phyloP scores from a whole-genome alignment of 2,113 vertebrate genomes.

The Zosterops japonicus region DNA sequence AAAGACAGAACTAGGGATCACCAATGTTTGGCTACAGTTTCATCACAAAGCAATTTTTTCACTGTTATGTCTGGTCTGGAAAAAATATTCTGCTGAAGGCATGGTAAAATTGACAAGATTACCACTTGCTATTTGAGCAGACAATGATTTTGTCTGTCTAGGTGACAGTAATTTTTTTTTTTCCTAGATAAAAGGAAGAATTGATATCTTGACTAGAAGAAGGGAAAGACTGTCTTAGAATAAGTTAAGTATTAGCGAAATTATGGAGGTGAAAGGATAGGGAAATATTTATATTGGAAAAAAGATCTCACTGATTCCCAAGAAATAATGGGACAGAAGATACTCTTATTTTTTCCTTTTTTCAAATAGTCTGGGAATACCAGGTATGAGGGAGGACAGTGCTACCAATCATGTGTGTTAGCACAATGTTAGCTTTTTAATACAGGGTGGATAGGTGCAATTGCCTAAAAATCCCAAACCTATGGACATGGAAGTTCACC shows the following conservation, averaged over 20 bases:
- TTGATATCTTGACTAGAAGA: background rate
- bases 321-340: background rate
- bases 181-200: background rate
- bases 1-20: background rate
- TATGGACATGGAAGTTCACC: background rate
- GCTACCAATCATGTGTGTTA: background rate
- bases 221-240: background rate
- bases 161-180: background rate
- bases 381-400: background rate
- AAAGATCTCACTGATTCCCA: background rate
- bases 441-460: fast-evolving
- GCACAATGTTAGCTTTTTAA: background rate
- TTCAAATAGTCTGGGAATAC: background rate
- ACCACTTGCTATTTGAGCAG: background rate
- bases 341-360: background rate
- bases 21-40: background rate
- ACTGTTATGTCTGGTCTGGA: background rate
- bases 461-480: background rate
- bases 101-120: background rate
- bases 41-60: background rate
- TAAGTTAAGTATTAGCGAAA: background rate
- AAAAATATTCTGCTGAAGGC: background rate
- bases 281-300: background rate
- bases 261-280: background rate
- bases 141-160: background rate